Evolutionary conservation across 2,888 invertebrate genomes (phyloP).

Genomic region (Lepidochrysops patricia): DNA sequence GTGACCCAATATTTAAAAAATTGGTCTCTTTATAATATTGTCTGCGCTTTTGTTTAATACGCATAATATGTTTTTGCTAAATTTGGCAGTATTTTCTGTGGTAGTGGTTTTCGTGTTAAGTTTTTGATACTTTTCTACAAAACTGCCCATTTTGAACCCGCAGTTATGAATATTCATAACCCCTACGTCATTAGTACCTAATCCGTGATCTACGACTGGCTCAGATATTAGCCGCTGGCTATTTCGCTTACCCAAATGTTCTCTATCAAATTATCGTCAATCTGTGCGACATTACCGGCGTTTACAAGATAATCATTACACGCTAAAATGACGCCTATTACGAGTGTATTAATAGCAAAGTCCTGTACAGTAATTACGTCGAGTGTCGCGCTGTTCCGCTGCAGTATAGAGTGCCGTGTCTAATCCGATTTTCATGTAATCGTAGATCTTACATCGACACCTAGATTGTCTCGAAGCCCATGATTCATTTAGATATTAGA

Average conservation of each 20-base stretch:
- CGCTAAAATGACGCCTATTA: background rate
- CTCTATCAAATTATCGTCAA: conserved; percentile 1
- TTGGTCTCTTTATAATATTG: too few relatives aligned
- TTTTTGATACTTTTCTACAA: too few relatives aligned
- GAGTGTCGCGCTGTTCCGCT: background rate
- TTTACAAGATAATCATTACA: conserved; percentile 2
- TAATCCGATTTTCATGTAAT: conserved; percentile 13
- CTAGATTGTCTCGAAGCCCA: background rate
- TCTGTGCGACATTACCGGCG: background rate
- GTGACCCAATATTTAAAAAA: too few relatives aligned
- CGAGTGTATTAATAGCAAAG: background rate
- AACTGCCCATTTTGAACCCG: background rate
- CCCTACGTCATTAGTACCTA: background rate
- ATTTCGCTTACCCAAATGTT: background rate
- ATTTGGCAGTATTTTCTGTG: too few relatives aligned
- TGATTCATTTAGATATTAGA: conserved; percentile 8
- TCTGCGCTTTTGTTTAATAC: too few relatives aligned
- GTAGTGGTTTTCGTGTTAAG: too few relatives aligned
- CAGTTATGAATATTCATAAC: background rate
- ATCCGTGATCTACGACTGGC: background rate
- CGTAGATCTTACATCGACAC: conserved; percentile 8
- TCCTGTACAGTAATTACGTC: background rate
- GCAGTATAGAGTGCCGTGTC: conserved; percentile 9
- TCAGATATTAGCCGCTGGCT: background rate
- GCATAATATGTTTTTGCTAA: too few relatives aligned